Percentiles rank a stretch among this genome's conserved stretches.
These are phyloP conservation scores for Micromussa lordhowensis DNA, from an alignment of 92 coral and sea anemone genomes.

Conservation along the genomic window DNA sequence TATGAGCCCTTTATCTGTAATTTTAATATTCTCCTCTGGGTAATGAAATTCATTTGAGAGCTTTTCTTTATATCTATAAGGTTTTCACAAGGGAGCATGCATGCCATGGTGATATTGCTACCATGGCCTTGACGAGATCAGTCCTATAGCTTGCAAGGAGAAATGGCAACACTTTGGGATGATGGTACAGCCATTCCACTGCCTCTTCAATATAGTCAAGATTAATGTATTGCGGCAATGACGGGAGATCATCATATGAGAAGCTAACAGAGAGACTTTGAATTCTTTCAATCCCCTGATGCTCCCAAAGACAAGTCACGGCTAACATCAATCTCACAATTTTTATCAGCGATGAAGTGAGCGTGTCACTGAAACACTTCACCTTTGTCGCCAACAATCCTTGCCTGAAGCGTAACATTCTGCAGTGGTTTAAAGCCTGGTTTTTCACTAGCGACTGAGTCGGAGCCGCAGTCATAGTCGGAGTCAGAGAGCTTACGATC, in stretches of 20 bases:
- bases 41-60: conserved; percentile 8
- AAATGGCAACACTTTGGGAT: conserved; percentile 51
- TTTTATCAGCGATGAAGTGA: conserved; percentile 38
- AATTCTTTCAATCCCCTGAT: conserved; percentile 63
- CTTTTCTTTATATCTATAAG: conserved; percentile 40
- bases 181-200: conserved; percentile 71
- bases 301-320: conserved; percentile 47
- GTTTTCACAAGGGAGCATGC: conserved; percentile 6
- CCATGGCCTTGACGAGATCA: conserved; percentile 56
- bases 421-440: conserved; percentile 17
- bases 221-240: conserved; percentile 42
- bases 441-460: too few relatives aligned
- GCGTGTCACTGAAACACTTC: conserved; percentile 30
- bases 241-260: conserved; percentile 70
- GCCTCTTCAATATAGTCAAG: conserved; percentile 77
- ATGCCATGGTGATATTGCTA: conserved; percentile 43
- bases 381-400: conserved; percentile 41
- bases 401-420: conserved; percentile 32
- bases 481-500: too few relatives aligned
- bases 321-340: conserved; percentile 24
- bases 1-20: conserved; percentile 31
- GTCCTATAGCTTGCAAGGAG: conserved; percentile 56
- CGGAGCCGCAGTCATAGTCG: too few relatives aligned
- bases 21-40: neutral
- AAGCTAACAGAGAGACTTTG: conserved; percentile 75